Evolutionary conservation across 2,888 invertebrate genomes (phyloP).

Genomic region (Harpalus rubripes): DNA sequence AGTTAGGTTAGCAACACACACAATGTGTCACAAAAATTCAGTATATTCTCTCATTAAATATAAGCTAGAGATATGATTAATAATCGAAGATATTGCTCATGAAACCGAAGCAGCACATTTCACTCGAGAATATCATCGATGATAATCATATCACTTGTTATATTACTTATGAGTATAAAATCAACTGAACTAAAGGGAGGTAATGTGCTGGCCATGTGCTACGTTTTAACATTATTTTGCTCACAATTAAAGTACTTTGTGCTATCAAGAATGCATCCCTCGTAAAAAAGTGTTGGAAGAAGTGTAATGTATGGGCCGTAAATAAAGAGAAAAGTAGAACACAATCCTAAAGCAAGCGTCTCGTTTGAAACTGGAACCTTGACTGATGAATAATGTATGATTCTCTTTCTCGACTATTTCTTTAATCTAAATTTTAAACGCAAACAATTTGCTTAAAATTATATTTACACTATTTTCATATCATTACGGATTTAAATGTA

Average conservation of each 20-base stretch:
- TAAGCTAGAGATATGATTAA: too few species aligned
- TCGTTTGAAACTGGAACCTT: constrained; percentile 20
- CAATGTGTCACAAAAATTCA: too few species aligned
- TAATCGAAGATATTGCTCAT: too few species aligned
- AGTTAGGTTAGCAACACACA: too few species aligned
- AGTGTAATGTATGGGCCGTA: constrained; percentile 36
- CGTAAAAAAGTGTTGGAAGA: constrained; percentile 11
- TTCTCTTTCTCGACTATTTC: constrained; percentile 11
- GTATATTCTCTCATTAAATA: too few species aligned
- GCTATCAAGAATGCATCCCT: neutral
- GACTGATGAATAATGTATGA: constrained; percentile 40
- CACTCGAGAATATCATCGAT: too few species aligned
- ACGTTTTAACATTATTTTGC: neutral
- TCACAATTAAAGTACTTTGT: neutral
- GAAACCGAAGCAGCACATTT: too few species aligned
- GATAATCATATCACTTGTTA: too few species aligned
- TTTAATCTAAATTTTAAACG: constrained; percentile 20
- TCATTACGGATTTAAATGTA: neutral
- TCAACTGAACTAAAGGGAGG: too few species aligned
- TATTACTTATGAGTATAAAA: too few species aligned
- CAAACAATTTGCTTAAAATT: constrained; percentile 14
- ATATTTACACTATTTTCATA: neutral
- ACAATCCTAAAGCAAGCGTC: constrained; percentile 24
- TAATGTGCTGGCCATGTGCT: too few species aligned
- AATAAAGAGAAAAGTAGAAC: constrained; percentile 41